These are phyloP conservation scores for Quadroppia sp. DNA, from an alignment of 2,888 invertebrate genomes.

Conservation along the genomic window DNA sequence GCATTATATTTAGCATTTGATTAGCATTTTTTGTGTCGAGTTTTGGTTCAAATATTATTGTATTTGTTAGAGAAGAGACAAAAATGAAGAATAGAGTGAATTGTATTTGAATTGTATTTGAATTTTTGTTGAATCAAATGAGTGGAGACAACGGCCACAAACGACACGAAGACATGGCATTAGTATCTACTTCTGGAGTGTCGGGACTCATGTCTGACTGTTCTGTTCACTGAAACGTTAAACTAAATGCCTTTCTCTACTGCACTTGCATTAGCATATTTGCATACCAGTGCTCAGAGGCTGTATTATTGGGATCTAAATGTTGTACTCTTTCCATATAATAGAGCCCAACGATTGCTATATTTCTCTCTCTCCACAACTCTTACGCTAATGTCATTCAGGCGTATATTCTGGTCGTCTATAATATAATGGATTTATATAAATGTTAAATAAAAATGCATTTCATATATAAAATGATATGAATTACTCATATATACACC, in stretches of 20 bases:
- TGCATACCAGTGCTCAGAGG: slow-evolving; percentile 13
- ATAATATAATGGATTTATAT: background rate
- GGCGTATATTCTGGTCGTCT: slow-evolving; percentile 1
- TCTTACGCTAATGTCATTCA: slow-evolving; percentile 37
- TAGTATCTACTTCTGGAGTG: background rate
- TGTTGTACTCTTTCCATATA: background rate
- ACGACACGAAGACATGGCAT: slow-evolving; percentile 1
- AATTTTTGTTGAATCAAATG: background rate
- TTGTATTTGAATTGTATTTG: background rate
- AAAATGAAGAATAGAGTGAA: background rate
- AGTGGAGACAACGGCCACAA: slow-evolving; percentile 33
- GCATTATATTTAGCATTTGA: background rate
- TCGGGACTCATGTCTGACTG: background rate
- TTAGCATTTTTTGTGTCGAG: background rate
- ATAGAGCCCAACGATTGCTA: background rate
- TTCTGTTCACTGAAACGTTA: slow-evolving; percentile 29
- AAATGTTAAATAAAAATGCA: slow-evolving; percentile 34
- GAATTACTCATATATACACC: too few relatives aligned
- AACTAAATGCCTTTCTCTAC: slow-evolving; percentile 32
- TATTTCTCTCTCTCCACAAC: background rate
- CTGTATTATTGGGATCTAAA: background rate
- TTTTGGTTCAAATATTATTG: background rate
- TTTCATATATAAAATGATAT: slow-evolving; percentile 11
- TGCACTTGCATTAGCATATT: slow-evolving; percentile 19
- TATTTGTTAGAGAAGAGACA: background rate